Evolutionary conservation across 2,113 vertebrate genomes (phyloP), one percentile per base, ranked within the genome.

Genomic region (Podarcis raffonei): DNA sequence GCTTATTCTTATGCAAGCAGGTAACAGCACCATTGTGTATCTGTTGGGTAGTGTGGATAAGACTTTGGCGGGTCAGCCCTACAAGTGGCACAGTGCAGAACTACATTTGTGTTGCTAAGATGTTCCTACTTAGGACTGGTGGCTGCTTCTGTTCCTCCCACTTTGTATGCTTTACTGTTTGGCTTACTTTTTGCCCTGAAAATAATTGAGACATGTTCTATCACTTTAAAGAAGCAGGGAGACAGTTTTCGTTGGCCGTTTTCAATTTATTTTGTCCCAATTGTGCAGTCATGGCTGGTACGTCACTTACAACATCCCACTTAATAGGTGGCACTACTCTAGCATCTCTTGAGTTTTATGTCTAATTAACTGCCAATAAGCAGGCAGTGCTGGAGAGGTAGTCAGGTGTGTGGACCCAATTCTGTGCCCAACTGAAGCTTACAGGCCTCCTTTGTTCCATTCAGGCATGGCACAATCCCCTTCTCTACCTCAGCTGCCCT

Each of bases 21-120:
- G 92, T 89, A 92, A 89, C 68, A 92, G 88, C 68, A 89, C 5
- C 84, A 72, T 8, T 84, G 65, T 76, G 74, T 1, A 77, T 62
- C 86, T 87, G 35, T 0, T 3, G 23, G 32, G 59, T 42, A 1
- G 18, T 30, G 16, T 77, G 84, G 59, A 82, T 18, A 42, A 27
- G 57, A 11, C 23, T 76, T 35, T 2, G 35, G 5, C 6, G 57
- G 39, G 16, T n/a, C 3, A 20, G 53, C 25, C 27, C 20, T 22
- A n/a, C 27, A 3, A 16, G 25, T 62, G 62, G 37, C 18, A 11
- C 32, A 1, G 18, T 72, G 15, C 27, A 62, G 27, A 74, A 80
- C 6, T 32, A 27, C 16, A 12, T 22, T 75, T 42, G n/a, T 22
- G 2, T 65, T 35, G 32, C 18, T 22, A 37, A 65, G 80, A 23